Evolutionary conservation across 2,797 vertebrate genomes (phyloP).

Genomic region (Podarcis lilfordi): DNA sequence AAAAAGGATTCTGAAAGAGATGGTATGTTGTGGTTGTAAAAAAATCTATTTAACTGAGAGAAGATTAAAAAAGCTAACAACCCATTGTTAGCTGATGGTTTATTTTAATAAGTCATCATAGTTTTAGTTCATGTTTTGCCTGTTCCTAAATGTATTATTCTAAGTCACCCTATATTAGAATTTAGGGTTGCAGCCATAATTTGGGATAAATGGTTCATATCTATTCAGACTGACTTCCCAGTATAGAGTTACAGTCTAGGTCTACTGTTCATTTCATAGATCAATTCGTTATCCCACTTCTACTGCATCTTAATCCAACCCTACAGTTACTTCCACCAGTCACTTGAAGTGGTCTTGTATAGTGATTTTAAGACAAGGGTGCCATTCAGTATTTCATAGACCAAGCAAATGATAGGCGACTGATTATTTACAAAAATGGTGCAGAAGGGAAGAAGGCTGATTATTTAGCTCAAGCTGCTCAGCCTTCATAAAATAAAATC

Average conservation of each 20-base stretch:
- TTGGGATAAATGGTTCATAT: not conserved
- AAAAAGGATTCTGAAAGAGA: not conserved
- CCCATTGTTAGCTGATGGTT: not conserved
- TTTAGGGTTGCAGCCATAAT: conserved; percentile 18
- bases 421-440: not conserved
- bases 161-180: not conserved
- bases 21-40: not conserved
- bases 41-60: not conserved
- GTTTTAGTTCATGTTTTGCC: not conserved
- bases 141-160: not conserved
- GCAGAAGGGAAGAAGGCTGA: not conserved
- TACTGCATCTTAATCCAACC: not conserved
- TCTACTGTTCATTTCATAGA: not conserved
- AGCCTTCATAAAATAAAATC: not conserved
- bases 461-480: not conserved
- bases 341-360: not conserved
- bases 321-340: not conserved
- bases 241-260: too few species aligned
- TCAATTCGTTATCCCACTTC: not conserved
- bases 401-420: not conserved
- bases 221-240: not conserved
- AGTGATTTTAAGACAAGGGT: not conserved
- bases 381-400: not conserved
- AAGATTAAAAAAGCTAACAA: too few species aligned
- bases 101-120: not conserved